A percentile compares a stretch with the other conserved stretches of the same genome.
Evolutionary conservation across 2,888 invertebrate species (phyloP).

Genomic region (Opisthograptis luteolata): DNA sequence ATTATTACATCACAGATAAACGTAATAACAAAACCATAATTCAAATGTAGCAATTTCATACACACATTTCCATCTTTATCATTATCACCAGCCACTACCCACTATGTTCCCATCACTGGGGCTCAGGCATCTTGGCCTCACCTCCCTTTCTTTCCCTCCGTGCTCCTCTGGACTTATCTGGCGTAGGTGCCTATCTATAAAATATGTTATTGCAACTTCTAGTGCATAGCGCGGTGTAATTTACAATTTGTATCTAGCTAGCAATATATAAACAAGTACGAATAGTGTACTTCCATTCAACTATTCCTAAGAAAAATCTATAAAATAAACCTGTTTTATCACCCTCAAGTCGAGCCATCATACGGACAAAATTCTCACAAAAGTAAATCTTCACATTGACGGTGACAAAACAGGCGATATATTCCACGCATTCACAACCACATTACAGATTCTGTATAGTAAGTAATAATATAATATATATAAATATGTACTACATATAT

Average conservation of each 20-base stretch:
- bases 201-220: constrained; percentile 41
- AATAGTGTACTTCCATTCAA: constrained; percentile 53
- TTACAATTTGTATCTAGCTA: constrained; percentile 51
- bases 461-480: too few relatives aligned
- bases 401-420: constrained; percentile 33
- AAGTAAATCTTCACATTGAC: constrained; percentile 34
- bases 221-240: constrained; percentile 47
- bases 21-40: not conserved
- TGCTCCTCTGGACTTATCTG: not conserved
- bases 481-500: too few relatives aligned
- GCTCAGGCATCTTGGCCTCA: too few relatives aligned
- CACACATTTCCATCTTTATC: too few relatives aligned
- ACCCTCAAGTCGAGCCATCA: constrained; percentile 28
- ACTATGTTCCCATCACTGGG: too few relatives aligned
- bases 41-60: not conserved
- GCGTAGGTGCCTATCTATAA: constrained; percentile 7
- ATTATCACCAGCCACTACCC: too few relatives aligned
- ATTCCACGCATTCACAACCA: constrained; percentile 66
- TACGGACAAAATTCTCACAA: constrained; percentile 37
- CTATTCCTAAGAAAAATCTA: constrained; percentile 50
- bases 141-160: not conserved
- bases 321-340: constrained; percentile 49
- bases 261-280: constrained; percentile 53
- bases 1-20: not conserved
- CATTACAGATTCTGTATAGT: constrained; percentile 47